These are phyloP conservation scores for Daubentonia madagascariensis DNA, from an alignment of 2,113 vertebrate genomes.

Conservation along the genomic window DNA sequence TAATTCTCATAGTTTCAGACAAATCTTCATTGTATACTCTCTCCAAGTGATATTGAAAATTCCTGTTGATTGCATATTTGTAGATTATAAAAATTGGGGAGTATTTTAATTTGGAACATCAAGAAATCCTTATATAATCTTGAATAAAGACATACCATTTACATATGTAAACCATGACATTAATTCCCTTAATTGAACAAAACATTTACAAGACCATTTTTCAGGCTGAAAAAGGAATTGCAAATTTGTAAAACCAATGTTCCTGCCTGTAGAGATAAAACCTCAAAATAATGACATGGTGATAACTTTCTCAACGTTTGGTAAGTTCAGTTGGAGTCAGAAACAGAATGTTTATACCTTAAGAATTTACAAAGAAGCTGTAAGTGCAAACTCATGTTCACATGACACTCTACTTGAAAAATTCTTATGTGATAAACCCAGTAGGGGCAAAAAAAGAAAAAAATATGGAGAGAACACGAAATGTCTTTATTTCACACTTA, in stretches of 20 bases:
- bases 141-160: slow-evolving; percentile 41
- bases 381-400: slow-evolving; percentile 45
- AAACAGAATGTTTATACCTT: slow-evolving; percentile 65
- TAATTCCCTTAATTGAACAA: slow-evolving; percentile 56
- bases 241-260: slow-evolving; percentile 64
- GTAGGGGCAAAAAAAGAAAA: background rate
- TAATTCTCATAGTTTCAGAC: slow-evolving; percentile 29
- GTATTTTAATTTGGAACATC: slow-evolving; percentile 67
- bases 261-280: slow-evolving; percentile 56
- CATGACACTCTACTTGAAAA: slow-evolving; percentile 17
- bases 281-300: slow-evolving; percentile 68
- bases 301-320: slow-evolving; percentile 65
- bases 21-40: slow-evolving; percentile 23
- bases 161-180: slow-evolving; percentile 47
- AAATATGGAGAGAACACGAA: slow-evolving; percentile 13
- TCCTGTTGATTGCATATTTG: background rate
- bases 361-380: slow-evolving; percentile 66
- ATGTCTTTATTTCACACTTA: slow-evolving; percentile 51
- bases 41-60: slow-evolving; percentile 34
- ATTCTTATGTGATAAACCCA: slow-evolving; percentile 19
- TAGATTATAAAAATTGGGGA: slow-evolving; percentile 54
- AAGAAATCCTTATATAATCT: slow-evolving; percentile 48
- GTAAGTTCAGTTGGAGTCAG: slow-evolving; percentile 45
- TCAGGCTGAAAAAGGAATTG: slow-evolving; percentile 62
- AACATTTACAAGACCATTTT: background rate